Base-by-base conservation (phyloP, 2,888 invertebrate species). In the Leuctra nigra region DNA sequence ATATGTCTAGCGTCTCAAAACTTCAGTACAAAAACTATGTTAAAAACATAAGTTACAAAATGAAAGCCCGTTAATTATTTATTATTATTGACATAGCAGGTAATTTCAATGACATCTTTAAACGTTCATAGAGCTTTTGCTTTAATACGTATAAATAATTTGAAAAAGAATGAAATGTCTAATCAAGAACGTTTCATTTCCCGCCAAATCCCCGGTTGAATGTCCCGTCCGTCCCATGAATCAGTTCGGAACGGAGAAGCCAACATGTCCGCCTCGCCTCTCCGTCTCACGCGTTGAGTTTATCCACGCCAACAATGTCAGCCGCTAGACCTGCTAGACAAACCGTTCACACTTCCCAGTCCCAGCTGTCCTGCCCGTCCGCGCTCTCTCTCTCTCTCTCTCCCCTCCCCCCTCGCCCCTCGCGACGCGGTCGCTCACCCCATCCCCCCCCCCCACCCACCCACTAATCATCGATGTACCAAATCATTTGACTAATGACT, bases 391-490 rank as follows among this genome's bases (percentile, higher is more conserved):
- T 16, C 22, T 23, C 47, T 23, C 47, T 13, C 6, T 41, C 16
- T 6, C 23, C 47, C 47, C 47, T n/a, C 22, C 23, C 47, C 47
- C 47, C 47, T n/a, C n/a, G n/a, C n/a, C n/a, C n/a, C 48, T 33
- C 36, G 9, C 18, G 7, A 55, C 16, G 35, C 53, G 58, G 58
- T 58, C 58, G 58, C 53, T 58, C 48, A 58, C 58, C 58, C 50
- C 44, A 41, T 24, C 44, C 56, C 55, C 55, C 55, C 55, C 47
- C 16, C 35, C 48, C 55, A 56, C 44, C 38, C 58, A 22, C 36
- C 55, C 55, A 33, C n/a, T 50, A 56, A 38, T 22, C 33, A 36
- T 22, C 16, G 33, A 14, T 24, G 53, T 14, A 14, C 53, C 13
- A 20, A 16, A 29, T n/a, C 24, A 33, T 20, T n/a, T 18, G 38